These are phyloP conservation scores for Tor tambroides DNA, from an alignment of 2,113 vertebrate genomes.

Conservation along the genomic window DNA sequence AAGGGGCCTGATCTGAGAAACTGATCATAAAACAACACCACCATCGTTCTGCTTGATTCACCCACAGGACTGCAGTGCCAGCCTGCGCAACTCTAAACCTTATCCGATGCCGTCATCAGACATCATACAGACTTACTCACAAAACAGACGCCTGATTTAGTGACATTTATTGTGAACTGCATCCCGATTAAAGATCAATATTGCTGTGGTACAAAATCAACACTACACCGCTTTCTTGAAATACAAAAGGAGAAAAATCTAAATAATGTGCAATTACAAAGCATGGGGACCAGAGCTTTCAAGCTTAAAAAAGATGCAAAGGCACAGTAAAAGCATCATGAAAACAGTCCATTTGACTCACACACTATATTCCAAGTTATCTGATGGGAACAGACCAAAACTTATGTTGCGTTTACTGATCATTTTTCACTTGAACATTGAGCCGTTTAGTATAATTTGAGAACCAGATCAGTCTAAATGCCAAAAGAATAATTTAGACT, in stretches of 20 bases:
- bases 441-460: too few species aligned
- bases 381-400: too few species aligned
- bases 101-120: conserved; percentile 8
- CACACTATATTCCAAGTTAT: too few species aligned
- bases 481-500: too few species aligned
- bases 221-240: background rate
- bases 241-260: background rate
- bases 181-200: background rate
- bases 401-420: too few species aligned
- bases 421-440: too few species aligned
- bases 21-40: conserved; percentile 71
- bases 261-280: background rate
- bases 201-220: background rate
- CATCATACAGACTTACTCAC: conserved; percentile 13
- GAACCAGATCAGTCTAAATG: too few species aligned
- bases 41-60: conserved; percentile 38
- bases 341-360: too few species aligned
- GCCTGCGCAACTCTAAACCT: background rate
- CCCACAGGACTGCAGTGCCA: conserved; percentile 14
- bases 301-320: too few species aligned
- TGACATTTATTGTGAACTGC: background rate
- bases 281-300: background rate
- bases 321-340: too few species aligned
- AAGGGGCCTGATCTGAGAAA: conserved; percentile 70
- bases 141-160: background rate